Evolutionary conservation across 2,888 invertebrate genomes (phyloP), one percentile per base, ranked within the genome.

Genomic region (Bembecia ichneumoniformis): DNA sequence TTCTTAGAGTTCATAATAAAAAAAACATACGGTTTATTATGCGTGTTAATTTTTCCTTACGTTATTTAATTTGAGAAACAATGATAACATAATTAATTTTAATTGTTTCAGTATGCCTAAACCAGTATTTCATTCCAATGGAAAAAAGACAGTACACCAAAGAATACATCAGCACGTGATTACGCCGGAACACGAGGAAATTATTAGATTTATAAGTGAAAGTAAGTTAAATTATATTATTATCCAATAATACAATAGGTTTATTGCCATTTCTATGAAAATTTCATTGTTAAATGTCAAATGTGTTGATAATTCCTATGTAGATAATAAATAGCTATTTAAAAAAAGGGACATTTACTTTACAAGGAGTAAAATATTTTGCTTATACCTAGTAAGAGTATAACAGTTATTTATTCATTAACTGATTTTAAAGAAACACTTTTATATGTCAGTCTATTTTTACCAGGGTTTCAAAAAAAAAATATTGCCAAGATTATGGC

Each of bases 161-260:
- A 78, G 88, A 87, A 80, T 89, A 89, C 68, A 90, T 73, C 79
- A 89, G 74, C 77, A 89, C 88, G 86, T 75, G 71, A 89, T 78
- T 78, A 90, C 77, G 77, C 95, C 95, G 50, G 93, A 95, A 66
- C 95, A 96, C 71, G 94, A 95, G 71, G 95, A 95, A 87, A 91
- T 96, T 59, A 93, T 96, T 68, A 92, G 92, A 87, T 96, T 91
- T 81, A 92, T 96, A 66, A 92, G 93, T 77, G 94, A 95, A 78
- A 94, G 95, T 96, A 88, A 91, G 92, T 90, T 20, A n/a, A 28
- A 28, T 28, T 28, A 28, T 9, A 28, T 28, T 28, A 28, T 9
- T 28, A 7, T 28, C 2, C 7, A 28, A 28, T 3, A 9, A 28
- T 28, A 28, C 7, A 28, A 28, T 28, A 28, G 28, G 9, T 28